phyloP scores from a whole-genome alignment of 2,113 vertebrate genomes.

The Hippoglossus stenolepis region DNA sequence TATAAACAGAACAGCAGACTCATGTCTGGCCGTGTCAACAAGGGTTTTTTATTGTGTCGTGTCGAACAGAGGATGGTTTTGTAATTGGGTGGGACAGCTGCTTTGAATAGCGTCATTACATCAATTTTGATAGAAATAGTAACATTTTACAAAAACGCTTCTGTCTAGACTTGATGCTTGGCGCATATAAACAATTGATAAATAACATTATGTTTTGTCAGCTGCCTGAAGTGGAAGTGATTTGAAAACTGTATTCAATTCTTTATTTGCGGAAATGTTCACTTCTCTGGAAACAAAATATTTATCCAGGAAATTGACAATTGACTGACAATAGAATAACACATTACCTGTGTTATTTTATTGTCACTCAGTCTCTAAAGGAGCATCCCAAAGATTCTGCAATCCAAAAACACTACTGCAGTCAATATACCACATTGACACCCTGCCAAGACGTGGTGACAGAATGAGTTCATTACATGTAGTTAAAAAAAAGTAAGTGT shows the following conservation, averaged over 20 bases:
- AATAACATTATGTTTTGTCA: neutral
- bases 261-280: conserved; percentile 8
- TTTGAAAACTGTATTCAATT: neutral
- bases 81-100: neutral
- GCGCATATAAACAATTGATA: neutral
- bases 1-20: too few relatives aligned
- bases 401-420: conserved; percentile 20
- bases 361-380: conserved; percentile 27
- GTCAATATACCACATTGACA: conserved; percentile 50
- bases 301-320: conserved; percentile 25
- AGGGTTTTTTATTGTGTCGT: too few relatives aligned
- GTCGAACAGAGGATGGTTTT: neutral
- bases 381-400: conserved; percentile 20
- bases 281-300: conserved; percentile 13
- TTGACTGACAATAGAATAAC: neutral
- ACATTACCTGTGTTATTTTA: conserved; percentile 6
- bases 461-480: conserved; percentile 44
- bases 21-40: too few relatives aligned
- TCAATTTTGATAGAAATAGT: neutral
- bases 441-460: conserved; percentile 35
- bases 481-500: neutral
- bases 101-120: neutral
- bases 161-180: neutral
- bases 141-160: conserved; percentile 4
- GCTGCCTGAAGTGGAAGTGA: conserved; percentile 6